Base-by-base conservation (phyloP, 2,113 vertebrate genomes). In the Labrus mixtus region DNA sequence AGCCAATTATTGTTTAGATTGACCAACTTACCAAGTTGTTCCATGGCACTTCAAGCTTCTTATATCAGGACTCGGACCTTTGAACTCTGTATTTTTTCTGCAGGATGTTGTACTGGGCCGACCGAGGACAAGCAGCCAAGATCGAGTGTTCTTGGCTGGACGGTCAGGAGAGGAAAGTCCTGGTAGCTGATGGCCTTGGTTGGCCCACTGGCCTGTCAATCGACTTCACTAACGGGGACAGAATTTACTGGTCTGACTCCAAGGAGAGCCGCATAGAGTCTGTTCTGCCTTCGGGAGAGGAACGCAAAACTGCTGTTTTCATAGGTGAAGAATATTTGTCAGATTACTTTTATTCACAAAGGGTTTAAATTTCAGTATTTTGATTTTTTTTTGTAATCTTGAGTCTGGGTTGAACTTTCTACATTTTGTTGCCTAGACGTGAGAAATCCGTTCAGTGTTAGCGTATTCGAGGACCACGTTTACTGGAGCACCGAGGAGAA, bases 71-170 rank as follows among this genome's bases (percentile, higher is more conserved):
- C 29, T 33, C 6, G 6, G 29, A 45, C 5, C 4, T 16, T 13
- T 36, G 16, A 57, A 33, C 50, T 23, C 12, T 51, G 15, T 20
- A 39, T 0, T 51, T 13, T 37, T 50, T n/a, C 22, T 56, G 15
- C 79, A 98, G 97, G 73, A 90, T 96, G 69, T 91, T 98, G 93
- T 98, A 96, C 88, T 98, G 97, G 97, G 96, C 96, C 0, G 97
- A 98, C 80, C 95, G 95, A 77, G 97, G 97, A 23, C 91, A 91
- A 4, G 76, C 92, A 8, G 94, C 97, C 37, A 96, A 96, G 91
- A 96, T 98, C 1, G 97, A 98, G 90, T 91, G 92, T 64, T 95
- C 96, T 23, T 98, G 97, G 97, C 95, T 98, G 95, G 96, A 97
- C 22, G 97, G 97, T 63, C 95, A 97, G 1, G 81, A 95, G 76